Base-by-base conservation (phyloP, 2,888 invertebrate species). In the Epiblema foenella region DNA sequence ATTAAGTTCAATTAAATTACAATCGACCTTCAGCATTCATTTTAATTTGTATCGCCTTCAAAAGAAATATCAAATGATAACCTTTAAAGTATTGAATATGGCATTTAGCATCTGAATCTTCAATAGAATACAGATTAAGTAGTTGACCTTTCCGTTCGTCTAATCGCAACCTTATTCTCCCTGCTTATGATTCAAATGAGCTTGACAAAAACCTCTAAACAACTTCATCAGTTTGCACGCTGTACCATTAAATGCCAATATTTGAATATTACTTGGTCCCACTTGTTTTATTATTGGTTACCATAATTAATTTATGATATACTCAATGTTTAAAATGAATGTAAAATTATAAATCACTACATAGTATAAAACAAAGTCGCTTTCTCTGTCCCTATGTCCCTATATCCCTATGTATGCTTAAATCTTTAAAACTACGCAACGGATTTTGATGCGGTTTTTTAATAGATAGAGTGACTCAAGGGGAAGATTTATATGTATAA, bases 21-120 rank as follows among this genome's bases (percentile, higher is more conserved):
- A 7, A 46, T 65, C 17, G 17, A 65, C 65, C 65, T 65, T 57
- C 42, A 65, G 42, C 57, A 63, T 58, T 64, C 37, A 64, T 69
- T 59, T 58, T 52, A 58, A 65, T 58, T 58, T n/a, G 64, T 58
- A 64, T 58, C 58, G 11, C 57, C 64, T 59, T 18, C 64, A 52
- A 64, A 20, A 42, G 29, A 65, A 69, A 69, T 69, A 69, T 59
- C 69, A 69, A 59, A 59, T 65, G 69, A 65, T 69, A 65, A 69
- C 69, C 69, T 69, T 69, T 69, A 17, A 10, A 42, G 29, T 64
- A 69, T 69, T 57, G 29, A 52, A 49, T 59, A 29, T 68, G 68
- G 54, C 46, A 62, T 68, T 68, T 52, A 24, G 37, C 69, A 65
- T 57, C 11, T 37, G 57, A 18, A 20, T 64, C 46, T 29, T 65